These are phyloP conservation scores for Aethes cnicana DNA, from an alignment of 2,888 invertebrate species.

Conservation along the genomic window DNA sequence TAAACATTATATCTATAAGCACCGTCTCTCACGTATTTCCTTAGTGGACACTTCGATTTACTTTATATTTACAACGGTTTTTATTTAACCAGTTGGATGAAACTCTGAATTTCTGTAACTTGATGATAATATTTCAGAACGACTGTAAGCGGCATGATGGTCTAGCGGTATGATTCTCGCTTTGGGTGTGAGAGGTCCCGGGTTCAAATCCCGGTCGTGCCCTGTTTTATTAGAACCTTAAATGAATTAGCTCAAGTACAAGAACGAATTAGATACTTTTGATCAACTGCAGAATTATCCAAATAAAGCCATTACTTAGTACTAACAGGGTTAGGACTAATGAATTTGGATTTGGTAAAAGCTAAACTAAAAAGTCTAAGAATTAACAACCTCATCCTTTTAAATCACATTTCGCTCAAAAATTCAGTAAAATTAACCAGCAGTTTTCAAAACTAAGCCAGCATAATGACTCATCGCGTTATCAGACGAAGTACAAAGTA, in stretches of 20 bases:
- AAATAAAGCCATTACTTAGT: neutral
- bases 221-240: slow-evolving; percentile 13
- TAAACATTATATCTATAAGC: neutral
- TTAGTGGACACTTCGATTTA: no score
- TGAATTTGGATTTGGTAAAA: no score
- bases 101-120: neutral
- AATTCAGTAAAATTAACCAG: no score
- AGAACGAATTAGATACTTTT: no score
- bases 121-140: neutral
- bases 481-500: slow-evolving; percentile 13
- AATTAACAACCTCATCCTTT: no score
- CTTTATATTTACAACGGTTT: no score
- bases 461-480: slow-evolving; percentile 7
- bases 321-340: no score
- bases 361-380: no score
- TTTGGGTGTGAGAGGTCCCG: slow-evolving; percentile 47
- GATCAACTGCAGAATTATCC: neutral
- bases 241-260: slow-evolving; percentile 1
- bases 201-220: slow-evolving; percentile 37
- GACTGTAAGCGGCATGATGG: slow-evolving; percentile 38
- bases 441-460: neutral
- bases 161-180: slow-evolving; percentile 47
- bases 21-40: neutral
- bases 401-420: no score
- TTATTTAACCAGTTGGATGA: slow-evolving; percentile 1